These are phyloP conservation scores for Phlogophora meticulosa DNA, from an alignment of 2,888 invertebrate species.

Conservation along the genomic window DNA sequence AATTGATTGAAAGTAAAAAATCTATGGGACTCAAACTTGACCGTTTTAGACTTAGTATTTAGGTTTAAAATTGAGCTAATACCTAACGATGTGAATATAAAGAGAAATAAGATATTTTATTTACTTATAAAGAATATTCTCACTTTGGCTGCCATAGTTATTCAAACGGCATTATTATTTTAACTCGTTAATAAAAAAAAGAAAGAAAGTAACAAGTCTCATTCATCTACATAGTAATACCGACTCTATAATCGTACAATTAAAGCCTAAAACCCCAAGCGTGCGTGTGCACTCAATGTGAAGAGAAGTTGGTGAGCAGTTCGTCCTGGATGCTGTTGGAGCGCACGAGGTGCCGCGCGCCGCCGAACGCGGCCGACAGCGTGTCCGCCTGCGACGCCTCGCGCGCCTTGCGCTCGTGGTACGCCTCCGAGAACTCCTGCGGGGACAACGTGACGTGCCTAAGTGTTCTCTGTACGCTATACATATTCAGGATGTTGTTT, in stretches of 20 bases:
- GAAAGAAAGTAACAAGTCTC: not conserved
- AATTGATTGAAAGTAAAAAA: constrained; percentile 58
- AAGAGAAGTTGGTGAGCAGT: constrained; percentile 90
- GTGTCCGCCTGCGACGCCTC: constrained; percentile 92
- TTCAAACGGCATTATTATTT: not conserved
- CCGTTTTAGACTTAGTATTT: constrained; percentile 10
- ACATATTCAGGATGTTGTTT: no score
- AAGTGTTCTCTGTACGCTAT: no score
- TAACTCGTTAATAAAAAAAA: not conserved
- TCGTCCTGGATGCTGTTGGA: constrained; percentile 97
- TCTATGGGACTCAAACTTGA: constrained; percentile 59
- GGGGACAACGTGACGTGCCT: not conserved
- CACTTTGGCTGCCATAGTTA: not conserved
- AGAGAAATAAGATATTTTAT: not conserved
- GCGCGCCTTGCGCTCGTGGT: constrained; percentile 93
- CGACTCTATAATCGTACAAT: not conserved
- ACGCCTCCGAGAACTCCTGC: constrained; percentile 95
- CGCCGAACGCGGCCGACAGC: constrained; percentile 90
- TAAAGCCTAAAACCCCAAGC: constrained; percentile 23
- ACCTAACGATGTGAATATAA: constrained; percentile 11
- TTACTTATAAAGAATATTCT: constrained; percentile 1
- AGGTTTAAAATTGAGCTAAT: constrained; percentile 40
- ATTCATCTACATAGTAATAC: constrained; percentile 24
- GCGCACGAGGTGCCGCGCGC: constrained; percentile 92
- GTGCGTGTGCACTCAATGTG: constrained; percentile 68